Conservation (phyloP, 2,113 vertebrate species). For the Heteronetta atricapilla region DNA sequence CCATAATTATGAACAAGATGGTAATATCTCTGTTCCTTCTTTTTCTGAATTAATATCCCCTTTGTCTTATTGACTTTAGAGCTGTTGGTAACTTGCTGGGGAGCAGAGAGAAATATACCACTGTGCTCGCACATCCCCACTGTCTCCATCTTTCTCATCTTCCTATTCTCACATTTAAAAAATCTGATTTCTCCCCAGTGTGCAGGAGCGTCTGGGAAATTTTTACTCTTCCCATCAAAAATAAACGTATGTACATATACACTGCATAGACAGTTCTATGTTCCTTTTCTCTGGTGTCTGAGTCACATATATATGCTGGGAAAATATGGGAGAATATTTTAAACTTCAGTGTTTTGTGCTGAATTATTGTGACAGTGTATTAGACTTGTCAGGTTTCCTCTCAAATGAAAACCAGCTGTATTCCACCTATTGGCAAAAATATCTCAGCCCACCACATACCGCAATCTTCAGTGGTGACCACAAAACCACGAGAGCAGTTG, state of each 20-base stretch:
- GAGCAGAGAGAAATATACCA: background rate
- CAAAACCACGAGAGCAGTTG: constrained; percentile 83
- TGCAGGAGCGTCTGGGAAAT: background rate
- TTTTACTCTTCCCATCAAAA: background rate
- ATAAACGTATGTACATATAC: background rate
- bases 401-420: constrained; percentile 83
- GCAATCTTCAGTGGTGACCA: constrained; percentile 78
- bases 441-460: constrained; percentile 76
- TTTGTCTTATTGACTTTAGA: background rate
- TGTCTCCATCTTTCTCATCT: background rate
- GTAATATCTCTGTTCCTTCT: background rate
- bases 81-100: background rate
- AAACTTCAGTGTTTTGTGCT: constrained; percentile 42
- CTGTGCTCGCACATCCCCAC: background rate
- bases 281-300: background rate
- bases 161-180: background rate
- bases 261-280: background rate
- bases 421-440: constrained; percentile 77
- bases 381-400: constrained; percentile 65
- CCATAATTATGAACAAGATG: background rate
- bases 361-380: constrained; percentile 69
- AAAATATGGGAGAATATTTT: constrained; percentile 34
- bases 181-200: background rate
- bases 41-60: background rate
- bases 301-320: background rate